These are phyloP conservation scores for Zhengitettix transpicula DNA, from an alignment of 2,888 invertebrate genomes.

Conservation along the genomic window DNA sequence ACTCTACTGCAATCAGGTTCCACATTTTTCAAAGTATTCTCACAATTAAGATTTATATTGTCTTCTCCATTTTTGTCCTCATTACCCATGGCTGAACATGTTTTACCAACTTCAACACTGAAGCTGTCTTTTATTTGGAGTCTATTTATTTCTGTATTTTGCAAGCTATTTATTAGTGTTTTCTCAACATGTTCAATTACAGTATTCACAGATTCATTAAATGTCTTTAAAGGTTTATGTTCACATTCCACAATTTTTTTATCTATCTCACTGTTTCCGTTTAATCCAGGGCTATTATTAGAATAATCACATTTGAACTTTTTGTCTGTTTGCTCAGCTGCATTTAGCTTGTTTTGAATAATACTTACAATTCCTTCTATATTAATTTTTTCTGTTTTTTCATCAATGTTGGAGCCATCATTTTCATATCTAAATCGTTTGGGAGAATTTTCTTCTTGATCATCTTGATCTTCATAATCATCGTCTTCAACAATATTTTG, in stretches of 20 bases:
- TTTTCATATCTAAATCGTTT: no score
- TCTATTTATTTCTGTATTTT: no score
- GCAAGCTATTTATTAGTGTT: not conserved
- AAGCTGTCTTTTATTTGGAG: no score
- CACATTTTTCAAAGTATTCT: not conserved
- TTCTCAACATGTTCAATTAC: not conserved
- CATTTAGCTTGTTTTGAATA: not conserved
- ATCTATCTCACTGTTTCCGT: not conserved
- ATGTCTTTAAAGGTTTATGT: not conserved
- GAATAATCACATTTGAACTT: not conserved
- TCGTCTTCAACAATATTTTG: not conserved
- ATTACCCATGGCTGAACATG: no score
- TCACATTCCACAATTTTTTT: not conserved
- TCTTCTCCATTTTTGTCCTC: not conserved
- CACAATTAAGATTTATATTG: not conserved
- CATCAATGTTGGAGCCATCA: no score
- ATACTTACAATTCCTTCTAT: not conserved
- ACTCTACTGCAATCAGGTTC: not conserved
- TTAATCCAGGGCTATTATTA: constrained; percentile 4
- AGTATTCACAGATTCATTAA: not conserved
- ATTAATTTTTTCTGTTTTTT: no score
- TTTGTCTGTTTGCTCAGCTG: constrained; percentile 1
- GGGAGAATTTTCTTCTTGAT: no score
- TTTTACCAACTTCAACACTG: no score
- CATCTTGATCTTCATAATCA: not conserved